Conservation (phyloP, 2,888 invertebrate species). For the Aporophyla nigra region DNA sequence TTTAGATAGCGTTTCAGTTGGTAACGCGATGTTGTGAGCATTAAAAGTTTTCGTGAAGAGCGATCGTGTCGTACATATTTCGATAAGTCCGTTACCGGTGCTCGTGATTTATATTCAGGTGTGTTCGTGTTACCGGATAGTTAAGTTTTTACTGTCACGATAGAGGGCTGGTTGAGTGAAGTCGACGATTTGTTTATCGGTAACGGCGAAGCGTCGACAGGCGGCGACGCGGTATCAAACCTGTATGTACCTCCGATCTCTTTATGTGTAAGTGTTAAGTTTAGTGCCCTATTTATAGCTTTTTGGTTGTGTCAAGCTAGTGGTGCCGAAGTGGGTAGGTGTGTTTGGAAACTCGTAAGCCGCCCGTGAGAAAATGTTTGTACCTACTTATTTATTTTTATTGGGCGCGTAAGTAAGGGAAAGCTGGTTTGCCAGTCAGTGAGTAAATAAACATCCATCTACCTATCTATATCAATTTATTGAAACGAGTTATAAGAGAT, state of each 20-base stretch:
- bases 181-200: conserved; percentile 88
- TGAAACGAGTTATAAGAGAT: neutral
- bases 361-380: conserved; percentile 67
- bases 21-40: conserved; percentile 68
- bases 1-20: conserved; percentile 62
- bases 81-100: conserved; percentile 85
- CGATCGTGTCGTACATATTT: conserved; percentile 86
- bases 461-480: too few species aligned
- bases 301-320: conserved; percentile 80
- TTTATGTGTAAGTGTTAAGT: conserved; percentile 88
- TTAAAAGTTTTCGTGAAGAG: conserved; percentile 80
- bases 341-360: conserved; percentile 65
- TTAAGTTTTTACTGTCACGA: conserved; percentile 89
- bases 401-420: conserved; percentile 44
- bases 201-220: conserved; percentile 85
- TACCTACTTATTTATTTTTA: conserved; percentile 53
- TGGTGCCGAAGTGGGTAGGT: conserved; percentile 55
- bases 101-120: conserved; percentile 88
- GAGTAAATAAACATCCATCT: conserved; percentile 19
- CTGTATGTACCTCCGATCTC: conserved; percentile 84
- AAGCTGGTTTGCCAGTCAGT: conserved; percentile 32
- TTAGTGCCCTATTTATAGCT: conserved; percentile 87
- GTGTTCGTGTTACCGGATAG: conserved; percentile 88
- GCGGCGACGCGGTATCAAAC: conserved; percentile 83
- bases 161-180: conserved; percentile 84